phyloP scores from a whole-genome alignment of 1,140 invertebrate genomes.

The Zaprionus vittiger region DNA sequence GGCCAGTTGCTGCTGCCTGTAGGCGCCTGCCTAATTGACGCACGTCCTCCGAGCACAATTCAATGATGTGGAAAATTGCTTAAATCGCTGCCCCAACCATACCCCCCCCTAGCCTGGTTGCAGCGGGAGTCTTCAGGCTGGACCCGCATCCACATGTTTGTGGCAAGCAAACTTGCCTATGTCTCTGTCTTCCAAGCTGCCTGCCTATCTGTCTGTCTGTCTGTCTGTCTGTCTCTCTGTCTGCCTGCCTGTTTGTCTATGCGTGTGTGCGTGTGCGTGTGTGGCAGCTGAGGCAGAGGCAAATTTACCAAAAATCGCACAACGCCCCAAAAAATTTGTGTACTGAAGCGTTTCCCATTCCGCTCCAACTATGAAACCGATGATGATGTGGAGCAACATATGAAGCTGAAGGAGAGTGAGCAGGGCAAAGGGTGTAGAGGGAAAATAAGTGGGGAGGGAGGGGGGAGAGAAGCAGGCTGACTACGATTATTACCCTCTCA shows the following conservation, averaged over 20 bases:
- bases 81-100: conserved; percentile 46
- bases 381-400: not conserved
- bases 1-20: too few relatives aligned
- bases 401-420: not conserved
- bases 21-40: conserved; percentile 54
- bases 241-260: conserved; percentile 9
- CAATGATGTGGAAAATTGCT: conserved; percentile 75
- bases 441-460: too few relatives aligned
- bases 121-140: not conserved
- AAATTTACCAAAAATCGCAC: conserved; percentile 23
- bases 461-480: too few relatives aligned
- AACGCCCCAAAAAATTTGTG: conserved; percentile 43
- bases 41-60: conserved; percentile 59
- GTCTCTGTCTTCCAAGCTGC: not conserved
- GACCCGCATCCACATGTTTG: not conserved
- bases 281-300: not conserved
- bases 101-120: too few relatives aligned
- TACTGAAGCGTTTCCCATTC: conserved; percentile 30
- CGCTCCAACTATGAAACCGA: conserved; percentile 23
- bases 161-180: conserved; percentile 9
- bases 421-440: too few relatives aligned
- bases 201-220: not conserved
- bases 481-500: conserved; percentile 6
- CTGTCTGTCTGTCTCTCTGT: conserved; percentile 9
- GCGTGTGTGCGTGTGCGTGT: conserved; percentile 3